Evolutionary conservation across 2,797 vertebrate species (phyloP).

Genomic region (Ctenopoma multispine): DNA sequence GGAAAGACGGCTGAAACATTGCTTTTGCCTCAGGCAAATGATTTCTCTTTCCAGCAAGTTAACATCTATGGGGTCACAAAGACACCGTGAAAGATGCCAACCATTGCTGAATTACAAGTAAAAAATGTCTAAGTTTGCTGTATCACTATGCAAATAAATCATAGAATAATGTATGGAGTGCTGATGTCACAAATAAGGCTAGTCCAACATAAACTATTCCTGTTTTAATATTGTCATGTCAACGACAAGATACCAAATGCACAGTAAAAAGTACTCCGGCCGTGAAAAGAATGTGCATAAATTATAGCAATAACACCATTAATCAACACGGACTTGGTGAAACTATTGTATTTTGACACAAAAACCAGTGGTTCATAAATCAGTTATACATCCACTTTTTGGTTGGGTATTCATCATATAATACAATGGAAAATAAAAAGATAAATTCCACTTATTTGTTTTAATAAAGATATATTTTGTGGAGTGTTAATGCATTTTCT

Average conservation of each 20-base stretch:
- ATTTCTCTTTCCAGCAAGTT: constrained; percentile 16
- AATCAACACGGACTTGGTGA: neutral
- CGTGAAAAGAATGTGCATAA: neutral
- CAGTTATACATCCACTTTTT: constrained; percentile 10
- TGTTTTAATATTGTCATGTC: constrained; percentile 10
- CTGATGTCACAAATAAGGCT: constrained; percentile 34
- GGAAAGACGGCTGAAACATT: constrained; percentile 11
- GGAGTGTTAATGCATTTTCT: constrained; percentile 28
- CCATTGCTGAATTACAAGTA: constrained; percentile 9
- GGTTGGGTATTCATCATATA: constrained; percentile 34
- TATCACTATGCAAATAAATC: constrained; percentile 10
- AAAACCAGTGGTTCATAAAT: neutral
- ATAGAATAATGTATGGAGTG: neutral
- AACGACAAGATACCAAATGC: constrained; percentile 1
- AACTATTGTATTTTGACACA: neutral
- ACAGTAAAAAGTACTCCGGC: neutral
- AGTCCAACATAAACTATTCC: constrained; percentile 13
- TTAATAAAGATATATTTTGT: constrained; percentile 37
- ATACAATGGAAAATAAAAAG: constrained; percentile 9
- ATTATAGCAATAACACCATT: neutral
- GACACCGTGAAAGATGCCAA: constrained; percentile 17
- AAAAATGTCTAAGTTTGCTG: neutral
- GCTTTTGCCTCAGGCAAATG: neutral
- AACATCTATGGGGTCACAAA: constrained; percentile 12
- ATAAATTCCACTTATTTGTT: constrained; percentile 20